Evolutionary conservation across 1,140 invertebrate species (phyloP).

Genomic region (Pseudomyrmex concolor): DNA sequence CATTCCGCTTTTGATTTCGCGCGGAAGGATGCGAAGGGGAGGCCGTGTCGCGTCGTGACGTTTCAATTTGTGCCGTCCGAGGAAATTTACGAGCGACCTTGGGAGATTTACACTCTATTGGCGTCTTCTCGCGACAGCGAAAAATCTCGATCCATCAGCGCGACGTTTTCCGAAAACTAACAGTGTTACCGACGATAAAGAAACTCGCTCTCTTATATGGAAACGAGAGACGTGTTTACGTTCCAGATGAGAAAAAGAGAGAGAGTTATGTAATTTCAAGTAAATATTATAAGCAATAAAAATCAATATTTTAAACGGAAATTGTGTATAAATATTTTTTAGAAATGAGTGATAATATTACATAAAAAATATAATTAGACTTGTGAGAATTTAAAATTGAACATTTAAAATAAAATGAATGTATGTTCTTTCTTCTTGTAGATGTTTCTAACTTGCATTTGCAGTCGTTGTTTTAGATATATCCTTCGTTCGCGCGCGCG

Average conservation of each 20-base stretch:
- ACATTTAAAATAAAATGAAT: background rate
- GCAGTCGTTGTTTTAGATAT: conserved; percentile 64
- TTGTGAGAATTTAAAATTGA: no score
- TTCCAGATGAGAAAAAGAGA: no score
- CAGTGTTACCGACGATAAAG: no score
- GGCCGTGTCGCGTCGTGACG: conserved; percentile 40
- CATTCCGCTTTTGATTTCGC: conserved; percentile 66
- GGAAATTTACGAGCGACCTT: conserved; percentile 26
- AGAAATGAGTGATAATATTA: no score
- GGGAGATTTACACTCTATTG: conserved; percentile 27
- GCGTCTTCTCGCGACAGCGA: background rate
- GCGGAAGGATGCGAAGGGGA: conserved; percentile 58
- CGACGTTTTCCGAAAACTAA: no score
- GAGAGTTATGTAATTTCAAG: no score
- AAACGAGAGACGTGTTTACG: no score
- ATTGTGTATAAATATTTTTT: no score
- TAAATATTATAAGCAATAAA: no score
- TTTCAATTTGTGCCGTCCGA: conserved; percentile 31
- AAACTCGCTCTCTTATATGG: no score
- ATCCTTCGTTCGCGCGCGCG: conserved; percentile 42
- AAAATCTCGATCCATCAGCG: conserved; percentile 6
- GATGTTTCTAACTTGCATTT: background rate
- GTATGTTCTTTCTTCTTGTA: background rate
- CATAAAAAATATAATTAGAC: no score
- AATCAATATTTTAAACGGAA: no score